Conservation (phyloP, 2,113 vertebrate species). For the Zosterops lateralis region DNA sequence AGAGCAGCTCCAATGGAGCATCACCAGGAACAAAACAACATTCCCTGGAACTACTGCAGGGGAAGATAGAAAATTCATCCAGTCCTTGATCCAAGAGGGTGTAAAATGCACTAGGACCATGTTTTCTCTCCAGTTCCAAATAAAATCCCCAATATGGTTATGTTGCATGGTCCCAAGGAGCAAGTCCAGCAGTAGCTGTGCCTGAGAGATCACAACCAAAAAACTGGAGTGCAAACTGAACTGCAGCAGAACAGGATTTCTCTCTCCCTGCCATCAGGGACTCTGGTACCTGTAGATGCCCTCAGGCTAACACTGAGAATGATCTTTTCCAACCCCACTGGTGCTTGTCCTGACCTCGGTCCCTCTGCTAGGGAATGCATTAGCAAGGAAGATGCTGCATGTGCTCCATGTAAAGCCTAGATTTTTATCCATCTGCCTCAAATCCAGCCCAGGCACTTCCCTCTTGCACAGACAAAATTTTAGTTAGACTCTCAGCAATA, state of each 20-base stretch:
- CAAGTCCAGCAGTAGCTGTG: neutral
- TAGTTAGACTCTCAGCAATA: neutral
- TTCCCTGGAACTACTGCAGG: constrained; percentile 3
- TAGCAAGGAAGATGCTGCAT: neutral
- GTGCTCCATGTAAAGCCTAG: accelerated
- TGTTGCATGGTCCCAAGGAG: neutral
- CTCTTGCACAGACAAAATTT: neutral
- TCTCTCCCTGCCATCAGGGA: neutral
- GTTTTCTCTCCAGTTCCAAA: neutral
- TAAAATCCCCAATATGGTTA: neutral
- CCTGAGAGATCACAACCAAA: neutral
- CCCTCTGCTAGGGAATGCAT: neutral
- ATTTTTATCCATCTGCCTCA: neutral
- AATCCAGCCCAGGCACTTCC: neutral
- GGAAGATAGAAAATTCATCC: neutral
- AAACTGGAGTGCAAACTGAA: neutral
- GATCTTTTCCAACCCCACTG: neutral
- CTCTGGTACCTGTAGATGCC: neutral
- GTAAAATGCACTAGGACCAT: neutral
- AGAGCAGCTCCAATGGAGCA: neutral
- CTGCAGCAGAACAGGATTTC: neutral
- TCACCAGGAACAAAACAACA: neutral
- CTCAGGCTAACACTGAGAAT: neutral
- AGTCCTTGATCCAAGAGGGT: neutral
- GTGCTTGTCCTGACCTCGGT: neutral